Base-by-base conservation (phyloP, 2,113 vertebrate species). In the Corydoras maculifer region DNA sequence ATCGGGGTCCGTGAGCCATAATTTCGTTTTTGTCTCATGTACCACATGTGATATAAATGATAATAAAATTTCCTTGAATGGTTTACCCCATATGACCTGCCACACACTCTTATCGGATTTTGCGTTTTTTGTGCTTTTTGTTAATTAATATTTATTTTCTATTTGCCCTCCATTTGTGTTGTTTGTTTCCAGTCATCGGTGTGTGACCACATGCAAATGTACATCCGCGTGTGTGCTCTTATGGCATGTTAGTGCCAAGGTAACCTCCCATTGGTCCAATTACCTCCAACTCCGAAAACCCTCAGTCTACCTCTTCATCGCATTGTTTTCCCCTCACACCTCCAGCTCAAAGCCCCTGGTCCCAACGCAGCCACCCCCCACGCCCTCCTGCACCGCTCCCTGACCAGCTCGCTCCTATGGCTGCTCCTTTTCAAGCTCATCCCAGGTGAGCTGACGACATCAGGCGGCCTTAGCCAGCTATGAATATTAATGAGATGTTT, bases 401-500 rank as follows among this genome's bases (percentile, higher is more conserved):
- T 67, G 62, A 67, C 76, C 70, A 65, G 72, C 65, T 74, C 70
- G 62, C 70, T 54, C 58, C 30, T 53, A 58, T 43, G 49, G 50
- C 78, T 77, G 82, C 82, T 72, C 64, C 78, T 82, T 80, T 84
- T 82, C 84, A 82, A 62, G 79, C 81, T 79, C 62, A 77, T 87
- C 88, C 88, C 89, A 87, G 84, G 87, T 88, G 87, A 88, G 85
- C 86, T 87, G 85, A 88, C 77, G 84, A 89, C 85, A 88, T 87
- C 84, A 25, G 18, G 18, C 18, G 18, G 18, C 18, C 18, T 25
- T 2, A 25, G 18, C 18, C 18, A 86, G 82, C 70, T 60, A 35
- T 75, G 86, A 86, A 88, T 88, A 88, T 88, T 87, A 89, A 90
- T 87, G 79, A 79, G 82, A 82, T 83, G 81, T 84, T 88, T 85